Base-by-base conservation (phyloP, 2,797 vertebrate genomes). In the Carcharodon carcharias region DNA sequence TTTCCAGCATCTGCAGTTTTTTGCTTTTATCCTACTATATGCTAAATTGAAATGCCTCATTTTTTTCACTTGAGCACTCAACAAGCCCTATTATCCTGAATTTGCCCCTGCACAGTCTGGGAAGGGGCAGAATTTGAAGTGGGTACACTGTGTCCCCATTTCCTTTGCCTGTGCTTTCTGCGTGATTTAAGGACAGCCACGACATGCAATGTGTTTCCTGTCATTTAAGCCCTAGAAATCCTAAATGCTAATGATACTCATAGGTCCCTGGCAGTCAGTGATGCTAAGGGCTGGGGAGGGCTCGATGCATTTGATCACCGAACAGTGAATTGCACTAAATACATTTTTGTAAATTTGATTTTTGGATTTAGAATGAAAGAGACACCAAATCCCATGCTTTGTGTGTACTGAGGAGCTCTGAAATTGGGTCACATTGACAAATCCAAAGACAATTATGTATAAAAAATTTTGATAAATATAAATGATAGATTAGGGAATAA, bases 391-490 rank as follows among this genome's bases (percentile, higher is more conserved):
- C 9, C 2, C 35, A n/a, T 40, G n/a, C 54, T 89, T 89, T 4
- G 12, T 58, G 54, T 1, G 14, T 35, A 4, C 12, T 31, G 87
- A 31, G 11, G 56, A 89, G 31, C n/a, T 61, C 56, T 35, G 4
- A 91, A 91, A 91, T 61, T 58, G 31, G 56, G 31, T 91, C 88
- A 89, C 54, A 91, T 31, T 61, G 31, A 91, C 85, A 88, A 88
- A 56, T 56, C 23, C 50, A 91, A 58, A 61, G 88, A 35, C 56
- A 91, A 61, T 91, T 91, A 91, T 4, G 16, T 91, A 8, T 54
- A 28, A 28, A 88, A 3, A 31, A 56, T 9, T 26, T 88, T 56
- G 45, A 35, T 91, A 91, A 58, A 3, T 61, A 61, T 61, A 61
- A 58, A 2, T 35, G 88, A 58, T 58, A 61, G 88, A 91, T 12